Base-by-base conservation (phyloP, 1,140 invertebrate genomes). In the Teleopsis dalmanni region DNA sequence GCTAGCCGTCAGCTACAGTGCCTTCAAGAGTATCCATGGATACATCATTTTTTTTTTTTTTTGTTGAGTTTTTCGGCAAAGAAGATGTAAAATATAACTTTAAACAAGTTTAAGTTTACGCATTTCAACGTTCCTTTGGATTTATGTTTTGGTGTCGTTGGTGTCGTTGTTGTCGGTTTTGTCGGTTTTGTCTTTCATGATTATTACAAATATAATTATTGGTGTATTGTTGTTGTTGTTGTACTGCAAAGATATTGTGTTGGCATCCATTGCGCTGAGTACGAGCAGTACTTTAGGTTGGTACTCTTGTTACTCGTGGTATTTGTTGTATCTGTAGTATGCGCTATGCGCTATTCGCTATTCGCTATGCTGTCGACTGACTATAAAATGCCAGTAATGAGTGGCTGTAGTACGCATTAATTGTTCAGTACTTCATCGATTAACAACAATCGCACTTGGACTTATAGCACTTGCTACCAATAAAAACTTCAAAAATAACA, bases 311-410 rank as follows among this genome's bases (percentile, higher is more conserved):
- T 29, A 13, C 27, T 8, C 13, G 27, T 13, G 13, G n/a, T 29
- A 29, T 29, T 7, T 29, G 31, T 43, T 43, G 11, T 13, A 14
- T 1, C 27, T 25, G 41, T 11, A 29, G 27, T 43, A 43, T 13
- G 22, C 19, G 25, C 26, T 43, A 29, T 29, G 27, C 41, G 21
- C 25, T 29, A 11, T 25, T 27, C 26, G 31, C 40, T n/a, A n/a
- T n/a, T n/a, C n/a, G n/a, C n/a, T n/a, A n/a, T n/a, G n/a, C n/a
- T n/a, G n/a, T n/a, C n/a, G n/a, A n/a, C n/a, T n/a, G 41, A 43
- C 26, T 43, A 43, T 43, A 43, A 43, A 43, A 43, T 43, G 41
- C 22, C 41, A 29, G 41, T 43, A 43, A 43, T 43, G 31, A 43
- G 31, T 29, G 41, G 41, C 27, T 31, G 26, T 31, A 11, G n/a